A percentile compares a stretch with the other conserved stretches of the same genome.
phyloP scores from a whole-genome alignment of 2,888 invertebrate genomes.

The Dolomedes plantarius region DNA sequence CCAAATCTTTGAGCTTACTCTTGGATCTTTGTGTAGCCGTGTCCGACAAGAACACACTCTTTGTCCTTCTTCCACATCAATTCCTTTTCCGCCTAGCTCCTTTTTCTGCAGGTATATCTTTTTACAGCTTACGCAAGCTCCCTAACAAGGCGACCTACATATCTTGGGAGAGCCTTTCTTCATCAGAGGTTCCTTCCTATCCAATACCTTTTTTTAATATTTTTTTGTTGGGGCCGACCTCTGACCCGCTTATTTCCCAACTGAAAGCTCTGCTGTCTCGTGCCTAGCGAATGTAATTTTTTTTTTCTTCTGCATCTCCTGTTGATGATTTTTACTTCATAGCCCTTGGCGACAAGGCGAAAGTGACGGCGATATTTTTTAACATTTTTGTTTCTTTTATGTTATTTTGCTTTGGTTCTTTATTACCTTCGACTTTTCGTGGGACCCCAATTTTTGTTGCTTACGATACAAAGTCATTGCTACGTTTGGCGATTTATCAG shows the following conservation, averaged over 20 bases:
- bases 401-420: constrained; percentile 29
- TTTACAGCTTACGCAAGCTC: constrained; percentile 39
- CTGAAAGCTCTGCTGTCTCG: constrained; percentile 47
- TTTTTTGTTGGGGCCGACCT: constrained; percentile 49
- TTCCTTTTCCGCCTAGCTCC: not conserved
- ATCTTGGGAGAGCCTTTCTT: constrained; percentile 28
- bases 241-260: constrained; percentile 67
- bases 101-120: not conserved
- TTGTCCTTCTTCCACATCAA: not conserved
- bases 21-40: too few relatives aligned
- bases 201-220: constrained; percentile 17
- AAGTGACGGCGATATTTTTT: constrained; percentile 56
- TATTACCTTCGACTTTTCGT: not conserved
- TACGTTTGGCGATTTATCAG: not conserved
- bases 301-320: constrained; percentile 22
- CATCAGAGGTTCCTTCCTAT: not conserved
- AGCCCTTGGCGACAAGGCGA: constrained; percentile 57
- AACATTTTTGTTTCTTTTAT: not conserved
- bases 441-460: not conserved
- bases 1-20: too few relatives aligned
- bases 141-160: constrained; percentile 56
- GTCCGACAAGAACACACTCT: too few relatives aligned
- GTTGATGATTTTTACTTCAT: constrained; percentile 24
- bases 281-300: not conserved
- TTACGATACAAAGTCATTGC: not conserved